Evolutionary conservation across 2,113 vertebrate genomes (phyloP).

Genomic region (Tenebrosternarchus preto): DNA sequence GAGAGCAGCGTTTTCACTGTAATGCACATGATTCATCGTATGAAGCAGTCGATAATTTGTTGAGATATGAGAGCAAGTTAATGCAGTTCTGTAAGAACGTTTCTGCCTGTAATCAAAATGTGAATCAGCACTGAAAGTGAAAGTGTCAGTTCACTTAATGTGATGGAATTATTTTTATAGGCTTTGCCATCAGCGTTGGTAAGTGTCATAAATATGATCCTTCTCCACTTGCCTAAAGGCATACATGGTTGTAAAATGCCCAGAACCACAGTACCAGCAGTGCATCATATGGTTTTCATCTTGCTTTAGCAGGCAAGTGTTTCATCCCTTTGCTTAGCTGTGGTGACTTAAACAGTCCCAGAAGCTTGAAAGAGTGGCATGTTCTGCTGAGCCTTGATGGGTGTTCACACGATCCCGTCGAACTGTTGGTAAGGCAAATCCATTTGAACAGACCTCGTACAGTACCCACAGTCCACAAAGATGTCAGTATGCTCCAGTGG

Average conservation of each 20-base stretch:
- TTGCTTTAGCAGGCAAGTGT: conserved; percentile 38
- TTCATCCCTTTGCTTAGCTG: conserved; percentile 23
- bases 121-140: not conserved
- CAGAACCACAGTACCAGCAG: conserved; percentile 17
- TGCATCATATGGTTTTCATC: conserved; percentile 1
- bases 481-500: conserved; percentile 8
- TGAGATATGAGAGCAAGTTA: not conserved
- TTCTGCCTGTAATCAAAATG: not conserved
- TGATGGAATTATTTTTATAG: not conserved
- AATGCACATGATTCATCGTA: not conserved
- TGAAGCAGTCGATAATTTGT: not conserved
- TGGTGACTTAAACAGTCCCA: conserved; percentile 29
- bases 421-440: not conserved
- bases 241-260: not conserved
- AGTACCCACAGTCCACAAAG: not conserved
- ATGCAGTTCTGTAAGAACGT: not conserved
- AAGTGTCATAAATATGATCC: conserved; percentile 1
- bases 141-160: not conserved
- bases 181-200: not conserved
- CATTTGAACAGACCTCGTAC: conserved; percentile 4
- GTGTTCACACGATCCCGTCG: conserved; percentile 35
- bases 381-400: conserved; percentile 8
- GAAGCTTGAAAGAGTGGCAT: conserved; percentile 39
- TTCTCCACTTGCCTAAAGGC: not conserved
- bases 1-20: no score